Evolutionary conservation across 1,140 invertebrate species (phyloP), one percentile per base, ranked within the genome.

Genomic region (Xylocopa sonorina): DNA sequence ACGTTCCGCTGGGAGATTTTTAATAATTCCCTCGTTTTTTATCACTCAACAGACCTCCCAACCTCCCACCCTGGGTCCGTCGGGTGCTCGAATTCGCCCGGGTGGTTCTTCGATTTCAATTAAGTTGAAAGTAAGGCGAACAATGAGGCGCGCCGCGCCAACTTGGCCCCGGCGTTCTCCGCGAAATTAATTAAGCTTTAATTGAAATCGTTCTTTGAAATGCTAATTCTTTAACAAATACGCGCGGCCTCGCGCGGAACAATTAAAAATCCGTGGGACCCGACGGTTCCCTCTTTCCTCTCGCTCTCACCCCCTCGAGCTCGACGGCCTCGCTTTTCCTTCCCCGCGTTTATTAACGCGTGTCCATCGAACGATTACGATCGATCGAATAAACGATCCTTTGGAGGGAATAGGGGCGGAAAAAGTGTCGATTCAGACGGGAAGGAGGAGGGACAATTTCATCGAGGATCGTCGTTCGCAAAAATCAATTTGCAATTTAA

Each of bases 191-290:
- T 93, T 93, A 90, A 92, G 88, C 83, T 88, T 92, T 92, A 91
- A 92, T 93, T 92, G 91, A 92, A 91, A 87, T 91, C 87, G 87
- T 89, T 91, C 92, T 93, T 93, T 93, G 92, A 92, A 90, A 92
- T 93, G 92, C 89, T 92, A 93, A 93, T 93, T 88, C 89, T 74
- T 90, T 88, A 89, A 90, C 89, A 93, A 92, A 92, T 90, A 92
- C 89, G 87, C 87, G 86, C 83, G 84, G 79, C 81, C 81, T 86
- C 27, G 57, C 58, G 51, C 68, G 62, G 69, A 55, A 69, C 60
- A 84, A 81, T 85, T 84, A 80, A 84, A 83, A 84, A 80, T 84
- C 80, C 76, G 73, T 73, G 60, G 43, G 46, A 77, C 51, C n/a
- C 50, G 55, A 34, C 4, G 21, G 16, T 9, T 38, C 32, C 12